A percentile compares a stretch with the other conserved stretches of the same genome.
Evolutionary conservation across 1,140 invertebrate genomes (phyloP).

Genomic region (Hestina assimilis): DNA sequence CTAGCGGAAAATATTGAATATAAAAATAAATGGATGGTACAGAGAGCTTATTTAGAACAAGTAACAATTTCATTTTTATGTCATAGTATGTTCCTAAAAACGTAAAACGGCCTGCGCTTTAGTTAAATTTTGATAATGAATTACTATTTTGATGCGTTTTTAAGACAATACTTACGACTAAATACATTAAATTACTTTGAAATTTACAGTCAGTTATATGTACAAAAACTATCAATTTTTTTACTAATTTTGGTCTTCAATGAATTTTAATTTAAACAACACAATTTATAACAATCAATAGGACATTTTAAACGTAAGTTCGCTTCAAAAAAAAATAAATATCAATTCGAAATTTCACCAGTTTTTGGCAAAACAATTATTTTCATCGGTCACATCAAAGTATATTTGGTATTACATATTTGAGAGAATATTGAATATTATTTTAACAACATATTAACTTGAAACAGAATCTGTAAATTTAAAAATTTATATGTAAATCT

Average conservation of each 20-base stretch:
- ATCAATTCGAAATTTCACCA: not conserved
- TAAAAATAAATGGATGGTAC: constrained; percentile 28
- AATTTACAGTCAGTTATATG: constrained; percentile 12
- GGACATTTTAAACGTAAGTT: constrained; percentile 1
- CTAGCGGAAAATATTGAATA: constrained; percentile 22
- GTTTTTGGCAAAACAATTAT: not conserved
- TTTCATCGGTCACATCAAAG: not conserved
- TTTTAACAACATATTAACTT: constrained; percentile 12
- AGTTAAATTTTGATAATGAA: not conserved
- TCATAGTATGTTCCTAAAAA: constrained; percentile 13
- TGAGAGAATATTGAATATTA: not conserved
- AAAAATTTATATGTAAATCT: not conserved
- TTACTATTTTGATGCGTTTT: constrained; percentile 2
- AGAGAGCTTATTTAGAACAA: constrained; percentile 23
- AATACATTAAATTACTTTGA: constrained; percentile 3
- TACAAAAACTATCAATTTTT: constrained; percentile 21
- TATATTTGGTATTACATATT: not conserved
- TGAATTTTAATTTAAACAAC: constrained; percentile 13
- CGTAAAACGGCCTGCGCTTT: constrained; percentile 15
- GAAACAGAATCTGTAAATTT: constrained; percentile 3
- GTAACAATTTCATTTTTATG: constrained; percentile 12
- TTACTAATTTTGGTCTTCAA: constrained; percentile 28
- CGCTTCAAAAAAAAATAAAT: not conserved
- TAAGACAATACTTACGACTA: constrained; percentile 11
- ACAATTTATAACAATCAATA: constrained; percentile 18